These are phyloP conservation scores for Mallotus villosus DNA, from an alignment of 2,797 vertebrate genomes.

Conservation along the genomic window DNA sequence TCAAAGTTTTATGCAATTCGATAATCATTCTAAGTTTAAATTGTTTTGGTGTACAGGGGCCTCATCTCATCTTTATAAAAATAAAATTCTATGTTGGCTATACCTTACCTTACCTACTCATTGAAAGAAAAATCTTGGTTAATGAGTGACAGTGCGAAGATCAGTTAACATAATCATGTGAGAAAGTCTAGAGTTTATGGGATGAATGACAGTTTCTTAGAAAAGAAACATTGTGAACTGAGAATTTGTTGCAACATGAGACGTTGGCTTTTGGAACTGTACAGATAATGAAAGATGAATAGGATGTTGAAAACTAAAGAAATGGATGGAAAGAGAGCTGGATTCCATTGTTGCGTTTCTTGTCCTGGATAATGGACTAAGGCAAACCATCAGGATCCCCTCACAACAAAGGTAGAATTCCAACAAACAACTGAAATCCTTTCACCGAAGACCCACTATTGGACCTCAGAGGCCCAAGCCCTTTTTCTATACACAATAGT, in stretches of 20 bases:
- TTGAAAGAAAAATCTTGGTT: constrained; percentile 12
- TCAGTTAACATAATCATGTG: constrained; percentile 29
- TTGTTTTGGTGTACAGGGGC: neutral
- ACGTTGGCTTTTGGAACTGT: constrained; percentile 33
- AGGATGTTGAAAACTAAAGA: constrained; percentile 38
- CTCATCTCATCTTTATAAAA: neutral
- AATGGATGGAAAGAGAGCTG: constrained; percentile 17
- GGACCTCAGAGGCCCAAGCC: constrained; percentile 14
- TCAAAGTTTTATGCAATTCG: too few species aligned
- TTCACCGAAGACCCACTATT: neutral
- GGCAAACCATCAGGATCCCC: constrained; percentile 16
- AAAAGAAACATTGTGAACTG: constrained; percentile 25
- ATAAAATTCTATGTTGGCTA: neutral
- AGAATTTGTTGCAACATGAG: constrained; percentile 41
- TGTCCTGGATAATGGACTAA: constrained; percentile 25
- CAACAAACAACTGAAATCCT: constrained; percentile 5
- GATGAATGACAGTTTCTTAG: constrained; percentile 33
- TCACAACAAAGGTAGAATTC: constrained; percentile 16
- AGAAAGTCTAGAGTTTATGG: constrained; percentile 18
- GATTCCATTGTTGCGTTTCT: constrained; percentile 26
- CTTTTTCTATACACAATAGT: constrained; percentile 10
- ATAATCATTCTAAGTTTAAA: neutral
- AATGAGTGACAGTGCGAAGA: constrained; percentile 20
- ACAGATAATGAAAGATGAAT: constrained; percentile 42
- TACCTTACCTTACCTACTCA: neutral